Conservation (phyloP, 2,888 invertebrate species). For the Suillia variegata region DNA sequence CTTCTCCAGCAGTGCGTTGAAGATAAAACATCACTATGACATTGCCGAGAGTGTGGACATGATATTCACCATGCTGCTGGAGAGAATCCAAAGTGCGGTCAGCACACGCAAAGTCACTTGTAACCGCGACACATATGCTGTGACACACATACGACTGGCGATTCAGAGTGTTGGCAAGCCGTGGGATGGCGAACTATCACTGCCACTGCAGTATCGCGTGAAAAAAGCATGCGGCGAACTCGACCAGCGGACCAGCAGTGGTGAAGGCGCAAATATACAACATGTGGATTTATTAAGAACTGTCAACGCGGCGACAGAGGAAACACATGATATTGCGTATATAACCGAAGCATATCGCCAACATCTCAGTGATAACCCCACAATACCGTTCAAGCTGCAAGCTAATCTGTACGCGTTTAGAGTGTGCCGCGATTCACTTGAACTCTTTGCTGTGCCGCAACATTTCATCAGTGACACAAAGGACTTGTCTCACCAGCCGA, state of each 20-base stretch:
- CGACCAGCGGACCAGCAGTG: neutral
- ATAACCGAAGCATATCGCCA: neutral
- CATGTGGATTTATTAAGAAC: too few species aligned
- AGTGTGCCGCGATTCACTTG: slow-evolving; percentile 91
- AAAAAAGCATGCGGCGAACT: slow-evolving; percentile 18
- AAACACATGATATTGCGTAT: too few species aligned
- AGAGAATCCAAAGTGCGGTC: slow-evolving; percentile 39
- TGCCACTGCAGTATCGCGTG: slow-evolving; percentile 37
- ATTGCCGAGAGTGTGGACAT: slow-evolving; percentile 42
- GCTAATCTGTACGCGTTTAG: slow-evolving; percentile 84
- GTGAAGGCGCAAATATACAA: too few species aligned
- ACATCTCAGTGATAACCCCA: slow-evolving; percentile 51
- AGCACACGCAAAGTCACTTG: slow-evolving; percentile 14
- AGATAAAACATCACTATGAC: slow-evolving; percentile 36
- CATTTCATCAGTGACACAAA: slow-evolving; percentile 83
- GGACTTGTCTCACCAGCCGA: slow-evolving; percentile 63
- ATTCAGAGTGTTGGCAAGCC: neutral
- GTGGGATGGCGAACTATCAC: slow-evolving; percentile 19
- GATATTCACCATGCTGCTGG: slow-evolving; percentile 37
- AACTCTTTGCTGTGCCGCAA: slow-evolving; percentile 90
- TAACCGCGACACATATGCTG: too few species aligned
- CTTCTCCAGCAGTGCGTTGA: slow-evolving; percentile 34
- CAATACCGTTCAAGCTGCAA: slow-evolving; percentile 81
- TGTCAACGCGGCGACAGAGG: too few species aligned
- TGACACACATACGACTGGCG: neutral